Conservation (phyloP, 1,140 invertebrate species). For the Melitaea cinxia region DNA sequence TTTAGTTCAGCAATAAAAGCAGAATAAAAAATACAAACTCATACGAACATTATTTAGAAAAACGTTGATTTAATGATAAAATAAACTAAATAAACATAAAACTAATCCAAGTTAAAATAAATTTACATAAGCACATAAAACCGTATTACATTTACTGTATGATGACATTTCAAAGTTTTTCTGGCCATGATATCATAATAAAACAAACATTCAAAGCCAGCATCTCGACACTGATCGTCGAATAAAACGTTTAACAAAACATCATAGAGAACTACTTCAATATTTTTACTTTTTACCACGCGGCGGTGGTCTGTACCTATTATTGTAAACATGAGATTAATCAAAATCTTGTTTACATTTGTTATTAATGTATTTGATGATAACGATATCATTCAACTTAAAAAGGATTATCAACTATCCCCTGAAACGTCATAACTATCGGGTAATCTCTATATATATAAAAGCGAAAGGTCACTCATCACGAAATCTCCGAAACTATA, state of each 20-base stretch:
- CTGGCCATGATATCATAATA: not conserved
- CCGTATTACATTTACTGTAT: not conserved
- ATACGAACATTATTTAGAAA: no score
- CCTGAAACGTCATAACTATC: no score
- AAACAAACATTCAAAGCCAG: not conserved
- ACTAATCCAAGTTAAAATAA: not conserved
- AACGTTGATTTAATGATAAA: no score
- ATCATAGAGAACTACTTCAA: constrained; percentile 1
- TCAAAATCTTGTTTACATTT: not conserved
- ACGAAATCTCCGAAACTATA: no score
- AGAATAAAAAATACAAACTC: no score
- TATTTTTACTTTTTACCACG: not conserved
- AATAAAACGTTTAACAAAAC: constrained; percentile 5
- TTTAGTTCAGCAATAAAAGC: no score
- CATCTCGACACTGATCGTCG: constrained; percentile 1
- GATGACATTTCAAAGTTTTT: not conserved
- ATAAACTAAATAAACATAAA: no score
- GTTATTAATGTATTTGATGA: not conserved
- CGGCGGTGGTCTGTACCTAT: not conserved
- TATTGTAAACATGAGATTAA: constrained; percentile 7
- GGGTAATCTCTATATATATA: no score
- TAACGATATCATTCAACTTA: no score
- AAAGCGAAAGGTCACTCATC: no score
- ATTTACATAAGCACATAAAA: not conserved
- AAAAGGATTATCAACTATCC: no score